Evolutionary conservation across 1,140 invertebrate species (phyloP).

Genomic region (Odontomachus brunneus): DNA sequence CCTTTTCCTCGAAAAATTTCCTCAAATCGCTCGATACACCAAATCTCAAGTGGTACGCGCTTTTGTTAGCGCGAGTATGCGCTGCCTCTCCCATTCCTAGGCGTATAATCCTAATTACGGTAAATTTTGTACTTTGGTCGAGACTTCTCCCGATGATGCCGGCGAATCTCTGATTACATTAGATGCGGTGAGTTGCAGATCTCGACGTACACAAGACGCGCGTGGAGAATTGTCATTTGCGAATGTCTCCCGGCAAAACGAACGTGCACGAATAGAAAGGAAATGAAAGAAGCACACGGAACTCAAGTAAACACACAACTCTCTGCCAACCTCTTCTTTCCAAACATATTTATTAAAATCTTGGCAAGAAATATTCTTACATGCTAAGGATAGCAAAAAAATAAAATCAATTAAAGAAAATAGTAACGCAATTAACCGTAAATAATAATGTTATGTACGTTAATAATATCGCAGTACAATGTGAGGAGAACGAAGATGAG

Average conservation of each 20-base stretch:
- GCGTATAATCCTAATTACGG: conserved; percentile 48
- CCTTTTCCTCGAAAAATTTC: not conserved
- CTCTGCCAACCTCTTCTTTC: conserved; percentile 72
- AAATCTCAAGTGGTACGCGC: conserved; percentile 13
- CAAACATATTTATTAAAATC: conserved; percentile 83
- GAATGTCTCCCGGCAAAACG: no score
- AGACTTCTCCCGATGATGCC: conserved; percentile 36
- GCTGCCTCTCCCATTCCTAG: not conserved
- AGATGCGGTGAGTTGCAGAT: not conserved
- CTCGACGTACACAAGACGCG: not conserved
- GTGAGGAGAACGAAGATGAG: no score
- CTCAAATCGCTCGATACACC: conserved; percentile 17
- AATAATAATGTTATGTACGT: conserved; percentile 7
- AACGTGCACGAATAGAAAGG: conserved; percentile 51
- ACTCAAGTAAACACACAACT: conserved; percentile 63
- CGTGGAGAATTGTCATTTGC: not conserved
- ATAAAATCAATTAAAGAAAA: conserved; percentile 22
- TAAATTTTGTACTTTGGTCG: conserved; percentile 69
- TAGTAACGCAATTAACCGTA: not conserved
- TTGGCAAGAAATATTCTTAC: conserved; percentile 72
- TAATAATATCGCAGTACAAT: conserved; percentile 22
- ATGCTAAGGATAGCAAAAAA: conserved; percentile 79
- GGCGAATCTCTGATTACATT: conserved; percentile 38
- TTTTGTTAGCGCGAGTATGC: not conserved
- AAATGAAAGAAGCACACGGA: conserved; percentile 67